Evolutionary conservation across 1,140 invertebrate genomes (phyloP), one percentile per base, ranked within the genome.

Genomic region (Brachionus sp.): DNA sequence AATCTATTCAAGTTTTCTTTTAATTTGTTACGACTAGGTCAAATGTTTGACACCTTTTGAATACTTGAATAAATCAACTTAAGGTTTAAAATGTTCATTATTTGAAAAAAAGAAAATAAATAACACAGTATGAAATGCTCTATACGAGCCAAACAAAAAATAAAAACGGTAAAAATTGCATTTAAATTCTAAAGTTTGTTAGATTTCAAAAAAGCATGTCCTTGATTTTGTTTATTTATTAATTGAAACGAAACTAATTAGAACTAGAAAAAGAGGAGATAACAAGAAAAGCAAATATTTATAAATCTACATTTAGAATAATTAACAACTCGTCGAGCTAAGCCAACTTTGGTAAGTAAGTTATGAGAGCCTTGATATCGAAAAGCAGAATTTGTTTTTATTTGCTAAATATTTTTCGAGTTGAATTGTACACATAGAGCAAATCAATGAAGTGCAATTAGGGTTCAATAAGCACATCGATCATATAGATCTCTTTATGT

Each of bases 371-470:
- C 50, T 57, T 57, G 16, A 57, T 57, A 57, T 57, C 19, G 50
- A 57, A 66, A 70, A 70, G 33, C 66, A 42, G 66, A 9, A 70
- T 70, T 70, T 70, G 66, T 70, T 70, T 70, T 70, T 70, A 39
- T 70, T 70, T 70, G 66, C 35, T 70, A 70, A 70, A 70, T 70
- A 70, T 33, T 37, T 70, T 70, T 70, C 35, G 9, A 39, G 33
- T 70, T 70, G 66, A 39, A 16, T 66, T 66, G 64, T 33, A 66
- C 33, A 33, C 12, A 66, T 33, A 66, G 25, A 33, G 33, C 25
- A 66, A 66, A 66, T 66, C 64, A 66, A 66, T 66, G 64, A 70
- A 70, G 66, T 70, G 37, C 66, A 70, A 70, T 70, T 70, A 70
- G 37, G 66, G 66, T 70, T 70, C 66, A 70, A 70, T 70, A 39